These are phyloP conservation scores for Heterotilapia buettikoferi DNA, from an alignment of 2,113 vertebrate genomes.

Conservation along the genomic window DNA sequence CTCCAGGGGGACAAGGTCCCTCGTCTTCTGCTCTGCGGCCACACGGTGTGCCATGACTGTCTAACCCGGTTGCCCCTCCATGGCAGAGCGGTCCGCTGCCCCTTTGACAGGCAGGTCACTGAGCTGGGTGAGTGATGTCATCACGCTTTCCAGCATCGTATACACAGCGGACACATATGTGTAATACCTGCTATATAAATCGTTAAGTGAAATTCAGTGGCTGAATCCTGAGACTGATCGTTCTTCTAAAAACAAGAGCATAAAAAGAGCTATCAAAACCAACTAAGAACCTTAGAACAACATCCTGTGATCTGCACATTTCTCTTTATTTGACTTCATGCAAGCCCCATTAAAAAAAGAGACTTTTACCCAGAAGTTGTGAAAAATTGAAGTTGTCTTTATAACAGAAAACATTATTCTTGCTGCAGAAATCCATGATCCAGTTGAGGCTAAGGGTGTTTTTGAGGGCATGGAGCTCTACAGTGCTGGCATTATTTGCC, in stretches of 20 bases:
- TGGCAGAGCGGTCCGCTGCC: conserved; percentile 91
- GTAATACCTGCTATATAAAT: background rate
- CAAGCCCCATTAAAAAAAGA: background rate
- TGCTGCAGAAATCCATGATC: background rate
- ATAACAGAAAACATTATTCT: background rate
- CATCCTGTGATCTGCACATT: background rate
- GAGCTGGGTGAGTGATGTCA: conserved; percentile 81
- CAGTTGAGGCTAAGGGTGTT: background rate
- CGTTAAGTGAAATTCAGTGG: background rate
- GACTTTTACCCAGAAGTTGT: background rate
- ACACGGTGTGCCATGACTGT: conserved; percentile 96
- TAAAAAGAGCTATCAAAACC: background rate
- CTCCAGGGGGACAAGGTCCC: conserved; percentile 97
- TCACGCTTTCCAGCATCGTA: background rate
- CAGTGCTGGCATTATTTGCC: background rate
- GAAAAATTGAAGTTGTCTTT: background rate
- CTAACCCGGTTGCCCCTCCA: conserved; percentile 92
- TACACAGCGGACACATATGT: background rate
- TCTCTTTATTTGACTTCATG: background rate
- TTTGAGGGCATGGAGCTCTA: background rate
- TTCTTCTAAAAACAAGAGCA: background rate
- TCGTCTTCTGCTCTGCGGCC: conserved; percentile 90
- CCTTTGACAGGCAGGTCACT: conserved; percentile 94
- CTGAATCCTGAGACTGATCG: background rate
- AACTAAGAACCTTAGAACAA: background rate